Base-by-base conservation (phyloP, 64 coral and sea anemone genomes). In the Anthopleura sola region DNA sequence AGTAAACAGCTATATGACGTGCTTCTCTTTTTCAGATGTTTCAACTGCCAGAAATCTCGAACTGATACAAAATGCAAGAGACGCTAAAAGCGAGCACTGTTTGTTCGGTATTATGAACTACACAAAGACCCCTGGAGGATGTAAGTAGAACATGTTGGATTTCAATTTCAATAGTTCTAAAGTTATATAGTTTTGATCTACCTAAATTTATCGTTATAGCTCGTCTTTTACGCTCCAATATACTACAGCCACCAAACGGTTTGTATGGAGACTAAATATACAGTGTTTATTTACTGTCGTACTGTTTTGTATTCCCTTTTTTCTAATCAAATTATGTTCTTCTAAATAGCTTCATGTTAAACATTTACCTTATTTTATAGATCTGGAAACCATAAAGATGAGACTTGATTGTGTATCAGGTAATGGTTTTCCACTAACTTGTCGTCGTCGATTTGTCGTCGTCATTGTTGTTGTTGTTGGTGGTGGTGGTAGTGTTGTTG, bases 201-300 rank as follows among this genome's bases (percentile, higher is more conserved):
- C 29, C 28, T 71, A 1, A 16, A n/a, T n/a, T 3, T 32, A 31
- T 71, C 66, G 60, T 83, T 89, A n/a, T 40, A 99, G 97, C 87
- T 29, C 90, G 97, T 60, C 87, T 99, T 39, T 78, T 99, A 14
- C 90, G 97, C 29, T 99, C 93, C 23, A 99, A 95, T 48, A 92
- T 99, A 87, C 87, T 99, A 53, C 97, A 99, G 76, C 97, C 97
- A 83, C 97, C 97, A 36, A 89, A 82, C 77, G 97, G 97, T 99
- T 92, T 26, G 97, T 85, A 53, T 53, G 14, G n/a, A 53, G 6
- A 71, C 24, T 34, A 14, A 29, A 53, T 53, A 2, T 17, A 53
- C 50, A 7, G 40, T 44, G 4, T 44, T 44, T 44, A 15, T 53
- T 53, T 53, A 53, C 50, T 2, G 16, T 15, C 46, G 46, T 5